Evolutionary conservation across 2,888 invertebrate species (phyloP), one percentile per base, ranked within the genome.

Genomic region (Prosopocoilus inquinatus): DNA sequence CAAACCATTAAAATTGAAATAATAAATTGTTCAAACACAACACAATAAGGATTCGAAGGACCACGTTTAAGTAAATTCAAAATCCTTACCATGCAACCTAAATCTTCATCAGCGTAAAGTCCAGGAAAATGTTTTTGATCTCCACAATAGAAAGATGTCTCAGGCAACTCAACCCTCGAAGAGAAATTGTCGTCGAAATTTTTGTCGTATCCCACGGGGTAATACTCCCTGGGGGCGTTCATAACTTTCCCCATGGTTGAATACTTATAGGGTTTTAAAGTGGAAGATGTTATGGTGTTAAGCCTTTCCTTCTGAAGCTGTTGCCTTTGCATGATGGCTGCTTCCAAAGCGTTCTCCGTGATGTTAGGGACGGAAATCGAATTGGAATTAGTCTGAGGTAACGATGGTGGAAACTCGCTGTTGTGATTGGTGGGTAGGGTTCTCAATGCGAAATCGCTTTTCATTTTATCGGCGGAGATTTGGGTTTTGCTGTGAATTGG

Each of bases 101-200:
- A 81, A 77, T 89, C 89, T 69, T 91, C 90, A 67, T 94, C 94
- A 0, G 90, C 93, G 65, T 94, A 94, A 9, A 94, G 78, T 36
- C 94, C 94, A 0, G 94, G 94, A 72, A 94, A 93, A 76, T 93
- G 92, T 70, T 92, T 92, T 73, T 94, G 94, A 68, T 91, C 89
- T 0, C 91, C 90, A 70, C 94, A 94, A 60, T 89, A 86, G 76
- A 94, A 94, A 56, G 82, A 86, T 0, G 94, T 93, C 36, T 88
- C 88, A 0, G 93, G 93, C 15, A 93, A 78, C 68, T 91, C 91
- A 0, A 92, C 92, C 64, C 90, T 87, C 0, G 92, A 88, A 53
- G 87, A 86, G 73, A 92, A 92, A 68, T 91, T 90, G 67, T 93
- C 93, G 69, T 93, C 93, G 68, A 91, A 93, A 74, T 92, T 91